Base-by-base conservation (phyloP, 2,797 vertebrate genomes). In the Neostethus bicornis region DNA sequence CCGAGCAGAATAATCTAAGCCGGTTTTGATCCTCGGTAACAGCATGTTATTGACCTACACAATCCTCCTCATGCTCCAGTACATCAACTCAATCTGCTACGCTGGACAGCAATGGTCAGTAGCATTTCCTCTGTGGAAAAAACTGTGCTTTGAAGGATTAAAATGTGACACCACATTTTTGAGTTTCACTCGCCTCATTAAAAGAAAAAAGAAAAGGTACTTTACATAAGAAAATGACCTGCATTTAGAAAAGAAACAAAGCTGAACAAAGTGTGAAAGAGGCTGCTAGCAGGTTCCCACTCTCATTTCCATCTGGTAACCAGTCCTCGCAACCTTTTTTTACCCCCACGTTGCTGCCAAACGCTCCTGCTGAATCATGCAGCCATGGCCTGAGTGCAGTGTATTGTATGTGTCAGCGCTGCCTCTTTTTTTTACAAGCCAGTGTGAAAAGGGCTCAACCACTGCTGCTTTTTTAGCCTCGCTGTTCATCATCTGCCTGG, bases 161-260 rank as follows among this genome's bases (percentile, higher is more conserved):
- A 59, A 60, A 66, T 75, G 78, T 73, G 69, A 79, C 74, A 64
- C 64, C 68, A 78, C 56, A 58, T 81, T 69, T 71, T 77, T 48
- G n/a, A 50, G 67, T 68, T 68, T 43, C 58, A 50, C 48, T 53
- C 39, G 56, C 39, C 54, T 13, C n/a, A 50, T 59, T 31, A 34
- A 37, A 55, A 47, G 53, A 50, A 61, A 35, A 81, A 59, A 53
- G 34, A 51, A 59, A 41, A 56, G 17, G 7, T 74, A 29, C 52
- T 8, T 25, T 6, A n/a, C n/a, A n/a, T n/a, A n/a, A n/a, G n/a
- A n/a, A n/a, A n/a, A n/a, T n/a, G n/a, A n/a, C n/a, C n/a, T n/a
- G n/a, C n/a, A n/a, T n/a, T n/a, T n/a, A 13, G 13, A 10, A 14
- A 14, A 5, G 4, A 13, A 13, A 5, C 13, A 32, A 32, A 31